A percentile compares a stretch with the other conserved stretches of the same genome.
These are phyloP conservation scores for Drosophila erecta DNA, from an alignment of 1,140 invertebrate genomes.

Conservation along the genomic window DNA sequence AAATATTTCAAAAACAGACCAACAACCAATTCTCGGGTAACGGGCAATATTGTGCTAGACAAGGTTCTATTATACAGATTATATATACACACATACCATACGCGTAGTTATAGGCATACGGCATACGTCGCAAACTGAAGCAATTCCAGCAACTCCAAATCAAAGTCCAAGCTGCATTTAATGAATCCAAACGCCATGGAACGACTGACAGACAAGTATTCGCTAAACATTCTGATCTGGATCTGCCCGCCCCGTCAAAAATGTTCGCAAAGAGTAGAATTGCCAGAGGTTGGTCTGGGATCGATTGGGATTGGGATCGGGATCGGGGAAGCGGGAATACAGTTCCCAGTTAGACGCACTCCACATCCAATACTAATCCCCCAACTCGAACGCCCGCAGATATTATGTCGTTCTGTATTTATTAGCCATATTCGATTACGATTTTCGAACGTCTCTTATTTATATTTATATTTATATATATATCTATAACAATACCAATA, in stretches of 20 bases:
- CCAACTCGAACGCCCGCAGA: slow-evolving; percentile 11
- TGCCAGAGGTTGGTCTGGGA: slow-evolving; percentile 3
- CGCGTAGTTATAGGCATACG: slow-evolving; percentile 30
- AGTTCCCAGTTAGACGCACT: background rate
- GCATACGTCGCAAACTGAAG: slow-evolving; percentile 15
- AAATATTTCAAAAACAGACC: slow-evolving; percentile 20
- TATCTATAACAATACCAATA: slow-evolving; percentile 50
- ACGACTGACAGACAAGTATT: slow-evolving; percentile 34
- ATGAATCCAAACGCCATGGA: slow-evolving; percentile 15
- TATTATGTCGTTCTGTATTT: slow-evolving; percentile 58
- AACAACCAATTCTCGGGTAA: slow-evolving; percentile 36
- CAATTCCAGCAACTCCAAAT: slow-evolving; percentile 24
- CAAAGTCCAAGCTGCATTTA: slow-evolving; percentile 47
- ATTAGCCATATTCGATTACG: slow-evolving; percentile 62
- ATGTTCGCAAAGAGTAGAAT: background rate
- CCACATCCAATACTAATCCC: background rate
- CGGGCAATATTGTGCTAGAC: slow-evolving; percentile 45
- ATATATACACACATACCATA: slow-evolving; percentile 37
- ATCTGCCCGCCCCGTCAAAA: background rate
- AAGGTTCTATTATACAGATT: slow-evolving; percentile 46
- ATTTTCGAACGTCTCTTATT: slow-evolving; percentile 71
- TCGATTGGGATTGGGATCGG: background rate
- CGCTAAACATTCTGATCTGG: slow-evolving; percentile 31
- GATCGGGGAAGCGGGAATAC: background rate
- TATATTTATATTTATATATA: slow-evolving; percentile 58